Base-by-base conservation (phyloP, 2,888 invertebrate genomes). In the Hydriomena furcata region DNA sequence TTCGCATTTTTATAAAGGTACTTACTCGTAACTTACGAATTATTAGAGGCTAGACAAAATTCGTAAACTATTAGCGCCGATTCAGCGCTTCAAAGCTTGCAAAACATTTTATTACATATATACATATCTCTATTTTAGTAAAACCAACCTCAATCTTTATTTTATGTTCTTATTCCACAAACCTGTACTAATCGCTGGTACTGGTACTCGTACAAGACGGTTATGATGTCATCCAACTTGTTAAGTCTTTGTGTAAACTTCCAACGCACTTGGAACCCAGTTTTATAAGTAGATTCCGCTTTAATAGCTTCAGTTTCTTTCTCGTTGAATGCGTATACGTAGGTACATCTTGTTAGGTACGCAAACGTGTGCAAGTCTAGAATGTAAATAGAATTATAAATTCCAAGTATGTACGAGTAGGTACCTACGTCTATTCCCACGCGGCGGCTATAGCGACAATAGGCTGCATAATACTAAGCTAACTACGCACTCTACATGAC, bases 331-430 rank as follows among this genome's bases (percentile, higher is more conserved):
- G 6, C 63, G 52, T 61, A 24, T 36, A 7, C 10, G 28, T 13
- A 17, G 61, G 59, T 47, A 46, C 32, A 7, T 47, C 28, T 63
- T 60, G 55, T 60, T 56, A 61, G 63, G 62, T 69, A 69, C 2
- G 8, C 13, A 69, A 66, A 67, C 68, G 53, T 55, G 61, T 63
- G 69, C 71, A 71, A 61, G 63, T 61, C 55, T 65, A 66, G 74
- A 75, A 79, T 79, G 72, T 72, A 74, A 76, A 77, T 75, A 75
- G 68, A 71, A 76, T 79, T 74, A 73, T 70, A 72, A 71, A 71
- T 76, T 67, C 69, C 21, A 7, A 40, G 44, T 38, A 74, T 67
- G 71, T 76, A 74, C 71, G 67, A 4, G 17, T 17, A 17, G 17
- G 17, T 17, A 17, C 17, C 4, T n/a, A n/a, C n/a, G n/a, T 63